Conservation (phyloP, 2,113 vertebrate genomes). For the Xiphophorus hellerii region DNA sequence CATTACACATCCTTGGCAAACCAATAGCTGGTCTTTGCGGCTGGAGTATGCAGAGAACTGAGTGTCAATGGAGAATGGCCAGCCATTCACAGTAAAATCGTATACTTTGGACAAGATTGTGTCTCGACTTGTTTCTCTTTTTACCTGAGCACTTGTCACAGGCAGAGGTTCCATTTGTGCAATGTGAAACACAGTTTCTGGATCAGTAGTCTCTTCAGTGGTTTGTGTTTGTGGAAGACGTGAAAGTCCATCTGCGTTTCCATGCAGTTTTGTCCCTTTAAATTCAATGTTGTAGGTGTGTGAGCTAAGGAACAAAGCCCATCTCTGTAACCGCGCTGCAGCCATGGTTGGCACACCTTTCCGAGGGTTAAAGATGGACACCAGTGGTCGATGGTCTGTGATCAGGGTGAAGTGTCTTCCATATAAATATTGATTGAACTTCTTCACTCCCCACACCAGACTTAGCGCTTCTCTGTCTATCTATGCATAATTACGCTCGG, state of each 20-base stretch:
- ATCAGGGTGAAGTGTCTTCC: neutral
- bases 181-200: neutral
- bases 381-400: neutral
- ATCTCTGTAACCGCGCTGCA: neutral
- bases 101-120: neutral
- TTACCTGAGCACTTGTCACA: neutral
- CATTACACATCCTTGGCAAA: neutral
- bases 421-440: too few species aligned
- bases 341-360: neutral
- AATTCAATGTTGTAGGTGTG: neutral
- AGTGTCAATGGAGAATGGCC: neutral
- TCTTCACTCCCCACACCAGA: neutral
- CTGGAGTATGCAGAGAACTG: neutral
- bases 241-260: slow-evolving; percentile 3
- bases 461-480: neutral
- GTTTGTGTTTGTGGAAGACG: neutral
- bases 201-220: neutral
- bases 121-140: neutral
- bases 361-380: neutral
- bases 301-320: slow-evolving; percentile 1
- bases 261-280: too few species aligned
- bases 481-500: too few species aligned
- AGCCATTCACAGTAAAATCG: neutral
- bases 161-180: neutral
- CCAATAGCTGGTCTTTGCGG: neutral